Evolutionary conservation across 2,797 vertebrate species (phyloP).

Genomic region (Allobates femoralis): DNA sequence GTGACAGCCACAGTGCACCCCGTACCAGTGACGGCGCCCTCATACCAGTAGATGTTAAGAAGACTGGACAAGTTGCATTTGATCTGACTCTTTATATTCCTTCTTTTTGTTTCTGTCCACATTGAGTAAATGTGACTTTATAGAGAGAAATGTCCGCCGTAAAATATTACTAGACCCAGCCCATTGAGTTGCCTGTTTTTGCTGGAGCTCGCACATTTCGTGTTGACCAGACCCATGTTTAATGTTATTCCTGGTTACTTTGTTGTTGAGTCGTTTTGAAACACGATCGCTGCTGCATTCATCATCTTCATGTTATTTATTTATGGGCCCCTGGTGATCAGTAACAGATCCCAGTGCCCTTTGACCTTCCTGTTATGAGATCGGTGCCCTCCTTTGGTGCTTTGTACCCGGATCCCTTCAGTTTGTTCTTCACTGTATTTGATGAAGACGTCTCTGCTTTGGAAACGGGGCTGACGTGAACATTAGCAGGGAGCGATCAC

Average conservation of each 20-base stretch:
- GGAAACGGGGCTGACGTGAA: neutral
- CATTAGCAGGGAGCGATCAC: constrained; percentile 8
- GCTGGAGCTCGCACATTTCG: neutral
- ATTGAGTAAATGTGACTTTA: too few species aligned
- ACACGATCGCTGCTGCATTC: constrained; percentile 28
- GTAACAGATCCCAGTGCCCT: constrained; percentile 47
- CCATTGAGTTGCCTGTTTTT: neutral
- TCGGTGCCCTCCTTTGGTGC: neutral
- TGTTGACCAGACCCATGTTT: neutral
- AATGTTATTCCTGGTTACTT: neutral
- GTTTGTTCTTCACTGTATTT: constrained; percentile 17
- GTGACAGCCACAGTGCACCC: too few species aligned
- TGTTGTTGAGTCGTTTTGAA: constrained; percentile 48
- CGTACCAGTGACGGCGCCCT: too few species aligned
- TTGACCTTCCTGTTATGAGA: constrained; percentile 41
- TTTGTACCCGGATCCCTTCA: constrained; percentile 10
- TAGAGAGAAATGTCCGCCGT: too few species aligned
- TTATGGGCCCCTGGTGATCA: constrained; percentile 48
- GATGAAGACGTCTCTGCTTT: constrained; percentile 29
- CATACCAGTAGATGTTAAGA: too few species aligned
- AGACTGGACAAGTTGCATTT: too few species aligned
- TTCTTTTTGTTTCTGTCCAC: too few species aligned
- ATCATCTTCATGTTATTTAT: constrained; percentile 53
- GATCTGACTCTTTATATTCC: too few species aligned
- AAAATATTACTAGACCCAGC: too few species aligned